phyloP scores from a whole-genome alignment of 2,797 vertebrate species.

The Masticophis lateralis region DNA sequence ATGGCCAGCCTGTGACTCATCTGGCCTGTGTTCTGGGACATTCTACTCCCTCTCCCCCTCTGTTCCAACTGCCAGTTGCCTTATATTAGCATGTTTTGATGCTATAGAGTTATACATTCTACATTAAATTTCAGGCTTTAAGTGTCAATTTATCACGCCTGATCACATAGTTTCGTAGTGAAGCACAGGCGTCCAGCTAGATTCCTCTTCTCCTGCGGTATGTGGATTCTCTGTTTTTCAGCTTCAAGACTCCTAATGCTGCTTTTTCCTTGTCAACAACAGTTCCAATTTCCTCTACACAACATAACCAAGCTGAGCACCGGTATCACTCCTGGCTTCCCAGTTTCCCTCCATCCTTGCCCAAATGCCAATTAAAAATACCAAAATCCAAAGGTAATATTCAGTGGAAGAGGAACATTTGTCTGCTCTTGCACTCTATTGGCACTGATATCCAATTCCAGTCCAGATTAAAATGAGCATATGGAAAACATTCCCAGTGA shows the following conservation, averaged over 20 bases:
- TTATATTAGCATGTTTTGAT: too few species aligned
- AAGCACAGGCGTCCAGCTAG: background rate
- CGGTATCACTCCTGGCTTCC: background rate
- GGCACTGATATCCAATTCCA: background rate
- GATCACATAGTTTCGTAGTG: too few species aligned
- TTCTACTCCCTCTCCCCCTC: too few species aligned
- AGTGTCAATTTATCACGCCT: too few species aligned
- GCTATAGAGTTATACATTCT: too few species aligned
- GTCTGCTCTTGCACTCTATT: background rate
- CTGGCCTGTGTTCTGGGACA: too few species aligned
- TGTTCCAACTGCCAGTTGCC: too few species aligned
- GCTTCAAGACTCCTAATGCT: background rate
- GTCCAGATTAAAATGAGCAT: background rate
- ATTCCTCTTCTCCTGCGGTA: background rate
- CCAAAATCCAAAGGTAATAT: background rate
- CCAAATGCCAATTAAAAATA: too few species aligned
- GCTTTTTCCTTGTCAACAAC: background rate
- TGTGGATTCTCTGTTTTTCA: background rate
- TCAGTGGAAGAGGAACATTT: background rate
- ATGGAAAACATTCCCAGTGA: background rate
- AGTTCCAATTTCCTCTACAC: background rate
- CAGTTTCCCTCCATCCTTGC: background rate
- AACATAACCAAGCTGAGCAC: background rate
- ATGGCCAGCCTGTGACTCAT: too few species aligned
- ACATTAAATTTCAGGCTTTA: too few species aligned